These are phyloP conservation scores for Melanaphis sacchari DNA, from an alignment of 1,140 invertebrate species.

Conservation along the genomic window DNA sequence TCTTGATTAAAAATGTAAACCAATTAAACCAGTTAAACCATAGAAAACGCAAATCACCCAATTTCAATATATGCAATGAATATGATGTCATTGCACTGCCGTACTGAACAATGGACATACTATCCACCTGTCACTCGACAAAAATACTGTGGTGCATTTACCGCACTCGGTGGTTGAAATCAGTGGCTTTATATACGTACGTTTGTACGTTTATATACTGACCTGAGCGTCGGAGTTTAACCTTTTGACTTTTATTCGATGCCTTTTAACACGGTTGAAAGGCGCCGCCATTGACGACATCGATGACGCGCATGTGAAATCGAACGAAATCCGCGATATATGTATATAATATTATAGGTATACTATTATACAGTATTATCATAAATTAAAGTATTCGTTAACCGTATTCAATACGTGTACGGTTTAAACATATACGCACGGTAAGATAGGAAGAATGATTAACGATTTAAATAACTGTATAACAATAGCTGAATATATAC, in stretches of 20 bases:
- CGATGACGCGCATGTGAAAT: neutral
- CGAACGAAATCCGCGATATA: neutral
- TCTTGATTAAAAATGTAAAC: no score
- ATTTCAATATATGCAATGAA: neutral
- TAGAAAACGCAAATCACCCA: neutral
- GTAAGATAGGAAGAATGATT: neutral
- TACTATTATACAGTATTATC: neutral
- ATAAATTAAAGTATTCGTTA: neutral
- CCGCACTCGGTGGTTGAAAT: neutral
- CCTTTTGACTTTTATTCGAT: constrained; percentile 29
- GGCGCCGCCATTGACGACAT: neutral
- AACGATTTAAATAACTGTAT: neutral
- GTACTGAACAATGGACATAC: neutral
- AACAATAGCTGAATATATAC: neutral
- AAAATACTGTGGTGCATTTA: neutral
- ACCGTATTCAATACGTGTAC: neutral
- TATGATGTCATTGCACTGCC: neutral
- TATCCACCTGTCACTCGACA: neutral
- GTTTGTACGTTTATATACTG: neutral
- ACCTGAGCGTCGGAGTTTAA: constrained; percentile 45
- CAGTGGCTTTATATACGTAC: neutral
- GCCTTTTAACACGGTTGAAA: constrained; percentile 33
- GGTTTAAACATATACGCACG: neutral
- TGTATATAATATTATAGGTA: neutral
- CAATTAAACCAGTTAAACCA: no score